Conservation (phyloP, 2,113 vertebrate species). For the Nannobrachium achirus region DNA sequence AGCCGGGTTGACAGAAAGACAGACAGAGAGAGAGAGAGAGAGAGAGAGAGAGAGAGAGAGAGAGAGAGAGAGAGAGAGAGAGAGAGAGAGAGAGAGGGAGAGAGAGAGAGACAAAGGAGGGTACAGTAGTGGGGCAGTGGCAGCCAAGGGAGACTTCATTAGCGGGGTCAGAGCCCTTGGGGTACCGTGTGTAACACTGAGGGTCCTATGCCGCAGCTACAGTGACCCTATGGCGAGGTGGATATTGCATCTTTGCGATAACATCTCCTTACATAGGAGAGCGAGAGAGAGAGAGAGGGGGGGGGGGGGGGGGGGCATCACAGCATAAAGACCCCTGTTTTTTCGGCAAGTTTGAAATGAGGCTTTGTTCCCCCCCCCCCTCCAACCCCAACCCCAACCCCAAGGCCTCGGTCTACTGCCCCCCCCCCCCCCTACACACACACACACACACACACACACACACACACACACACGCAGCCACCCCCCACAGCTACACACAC, state of each 20-base stretch:
- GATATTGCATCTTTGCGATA: constrained; percentile 83
- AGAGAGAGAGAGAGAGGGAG: too few relatives aligned
- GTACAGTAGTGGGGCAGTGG: constrained; percentile 72
- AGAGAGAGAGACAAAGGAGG: constrained; percentile 73
- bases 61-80: constrained; percentile 72
- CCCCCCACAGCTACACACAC: constrained; percentile 35
- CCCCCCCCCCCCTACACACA: constrained; percentile 46
- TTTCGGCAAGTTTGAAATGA: constrained; percentile 80
- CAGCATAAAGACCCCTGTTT: constrained; percentile 81
- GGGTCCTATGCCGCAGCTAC: constrained; percentile 67
- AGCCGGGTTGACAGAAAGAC: constrained; percentile 53
- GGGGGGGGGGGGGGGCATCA: constrained; percentile 72
- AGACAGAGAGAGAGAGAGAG: constrained; percentile 64
- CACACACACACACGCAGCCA: not conserved
- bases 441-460: constrained; percentile 22
- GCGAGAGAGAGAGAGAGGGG: too few relatives aligned
- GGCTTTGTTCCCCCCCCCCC: constrained; percentile 76
- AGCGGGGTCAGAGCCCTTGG: constrained; percentile 76
- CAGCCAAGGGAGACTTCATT: constrained; percentile 76
- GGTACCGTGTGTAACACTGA: constrained; percentile 78
- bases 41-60: constrained; percentile 63
- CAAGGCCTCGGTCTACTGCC: constrained; percentile 5
- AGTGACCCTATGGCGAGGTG: constrained; percentile 66
- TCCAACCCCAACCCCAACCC: too few relatives aligned
- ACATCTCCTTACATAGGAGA: constrained; percentile 77